Evolutionary conservation across 2,797 vertebrate genomes (phyloP).

Genomic region (Serranus cabrilla): DNA sequence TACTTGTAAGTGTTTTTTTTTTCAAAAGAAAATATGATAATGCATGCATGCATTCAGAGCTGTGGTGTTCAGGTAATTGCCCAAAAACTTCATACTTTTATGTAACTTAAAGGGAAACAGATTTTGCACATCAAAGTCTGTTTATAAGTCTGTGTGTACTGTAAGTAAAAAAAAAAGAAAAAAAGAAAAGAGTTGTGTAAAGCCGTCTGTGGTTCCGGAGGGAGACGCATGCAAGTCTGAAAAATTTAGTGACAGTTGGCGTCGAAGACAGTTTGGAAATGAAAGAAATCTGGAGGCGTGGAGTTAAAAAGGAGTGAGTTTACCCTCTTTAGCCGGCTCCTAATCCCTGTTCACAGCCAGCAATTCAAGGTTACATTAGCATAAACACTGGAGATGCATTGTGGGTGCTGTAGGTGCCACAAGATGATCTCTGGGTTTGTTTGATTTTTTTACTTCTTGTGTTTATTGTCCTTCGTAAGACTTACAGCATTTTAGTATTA

Average conservation of each 20-base stretch:
- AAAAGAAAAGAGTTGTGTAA: not conserved
- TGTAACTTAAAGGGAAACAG: not conserved
- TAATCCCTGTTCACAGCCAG: not conserved
- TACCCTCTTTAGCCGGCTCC: not conserved
- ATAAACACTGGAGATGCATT: no score
- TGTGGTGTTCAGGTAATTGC: slow-evolving; percentile 4
- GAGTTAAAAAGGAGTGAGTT: not conserved
- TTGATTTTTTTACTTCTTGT: no score
- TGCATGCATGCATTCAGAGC: not conserved
- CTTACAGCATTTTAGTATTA: no score
- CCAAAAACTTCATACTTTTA: not conserved
- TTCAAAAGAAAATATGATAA: not conserved
- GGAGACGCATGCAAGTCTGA: not conserved
- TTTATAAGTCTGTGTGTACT: not conserved
- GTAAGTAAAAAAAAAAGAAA: not conserved
- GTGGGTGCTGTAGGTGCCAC: no score
- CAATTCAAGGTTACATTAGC: no score
- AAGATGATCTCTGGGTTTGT: no score
- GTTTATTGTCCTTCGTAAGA: no score
- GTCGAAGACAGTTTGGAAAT: not conserved
- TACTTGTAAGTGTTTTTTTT: not conserved
- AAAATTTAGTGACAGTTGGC: not conserved
- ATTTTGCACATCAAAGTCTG: not conserved
- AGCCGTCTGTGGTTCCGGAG: not conserved
- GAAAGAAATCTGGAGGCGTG: not conserved